phyloP scores from a whole-genome alignment of 2,888 invertebrate species.

The Drosophila meridiana region DNA sequence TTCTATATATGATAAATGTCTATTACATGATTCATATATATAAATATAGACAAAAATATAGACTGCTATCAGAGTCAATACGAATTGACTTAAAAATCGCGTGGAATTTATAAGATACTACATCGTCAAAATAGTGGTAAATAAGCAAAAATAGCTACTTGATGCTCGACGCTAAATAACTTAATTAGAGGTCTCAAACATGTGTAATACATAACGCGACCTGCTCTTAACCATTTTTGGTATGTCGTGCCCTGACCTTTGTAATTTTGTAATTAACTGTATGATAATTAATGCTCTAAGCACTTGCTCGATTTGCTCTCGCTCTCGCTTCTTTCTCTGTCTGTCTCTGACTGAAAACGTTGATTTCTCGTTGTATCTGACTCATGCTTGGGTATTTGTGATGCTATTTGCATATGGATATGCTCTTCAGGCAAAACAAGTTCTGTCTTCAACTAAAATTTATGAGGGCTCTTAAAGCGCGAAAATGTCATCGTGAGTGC shows the following conservation, averaged over 20 bases:
- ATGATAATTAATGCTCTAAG: constrained; percentile 27
- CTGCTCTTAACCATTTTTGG: constrained; percentile 19
- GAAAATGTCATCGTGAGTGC: constrained; percentile 41
- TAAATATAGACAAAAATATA: too few species aligned
- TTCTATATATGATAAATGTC: background rate
- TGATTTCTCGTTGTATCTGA: constrained; percentile 32
- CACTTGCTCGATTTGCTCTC: background rate
- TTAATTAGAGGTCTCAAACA: background rate
- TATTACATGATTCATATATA: background rate
- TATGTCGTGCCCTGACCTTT: constrained; percentile 61
- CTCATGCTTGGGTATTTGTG: constrained; percentile 27
- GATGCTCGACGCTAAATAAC: background rate
- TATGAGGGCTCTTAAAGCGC: constrained; percentile 48
- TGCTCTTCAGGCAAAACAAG: constrained; percentile 37
- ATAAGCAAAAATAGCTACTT: background rate
- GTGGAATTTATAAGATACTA: background rate
- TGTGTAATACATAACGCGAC: background rate
- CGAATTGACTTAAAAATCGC: too few species aligned
- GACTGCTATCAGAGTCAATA: background rate
- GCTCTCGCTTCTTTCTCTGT: background rate
- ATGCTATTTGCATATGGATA: constrained; percentile 61
- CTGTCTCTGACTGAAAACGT: background rate
- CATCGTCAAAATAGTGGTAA: background rate
- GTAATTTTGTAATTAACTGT: constrained; percentile 33
- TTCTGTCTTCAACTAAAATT: constrained; percentile 55